Base-by-base conservation (phyloP, 2,888 invertebrate species). In the Heliconius charithonia region DNA sequence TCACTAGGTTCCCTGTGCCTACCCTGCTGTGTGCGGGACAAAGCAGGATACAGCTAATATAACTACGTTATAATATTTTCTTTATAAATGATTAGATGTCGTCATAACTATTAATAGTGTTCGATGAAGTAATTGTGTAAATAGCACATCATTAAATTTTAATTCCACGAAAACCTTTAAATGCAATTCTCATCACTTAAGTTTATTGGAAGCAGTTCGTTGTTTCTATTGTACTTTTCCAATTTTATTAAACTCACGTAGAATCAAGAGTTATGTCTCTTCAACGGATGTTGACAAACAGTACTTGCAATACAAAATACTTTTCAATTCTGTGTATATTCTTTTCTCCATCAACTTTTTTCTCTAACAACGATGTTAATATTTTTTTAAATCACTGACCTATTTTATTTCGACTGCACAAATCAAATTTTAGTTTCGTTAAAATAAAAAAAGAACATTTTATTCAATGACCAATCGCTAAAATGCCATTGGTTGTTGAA, bases 231-330 rank as follows among this genome's bases (percentile, higher is more conserved):
- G 51, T 59, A 75, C 56, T 65, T 45, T 37, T 37, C 37, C 29
- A 78, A 71, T 75, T 45, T 72, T 80, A 81, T 81, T 71, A 75
- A 32, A 32, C 67, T 82, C 82, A 82, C 82, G 82, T 82, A 81
- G 71, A 71, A 69, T 65, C 78, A 78, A 65, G 41, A 79, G 72
- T 81, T 77, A 78, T 78, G 78, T 66, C 73, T 56, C 29, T 71
- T 76, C 66, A 79, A 69, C 80, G 82, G 82, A 82, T 80, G 81
- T 79, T 67, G 77, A 79, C 27, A 76, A 78, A 75, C 79, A 79
- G 75, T 37, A 78, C 41, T 70, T 80, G 69, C 59, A 79, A 81
- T 81, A 79, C 80, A 79, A 81, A 81, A 79, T 67, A 73, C 59
- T 76, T 63, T 73, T 62, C 25, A 72, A 72, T 62, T 25, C 16